Percentiles rank a stretch among this genome's conserved stretches.
These are phyloP conservation scores for Drosophila buzzatii DNA, from an alignment of 2,888 invertebrate genomes.

Conservation along the genomic window DNA sequence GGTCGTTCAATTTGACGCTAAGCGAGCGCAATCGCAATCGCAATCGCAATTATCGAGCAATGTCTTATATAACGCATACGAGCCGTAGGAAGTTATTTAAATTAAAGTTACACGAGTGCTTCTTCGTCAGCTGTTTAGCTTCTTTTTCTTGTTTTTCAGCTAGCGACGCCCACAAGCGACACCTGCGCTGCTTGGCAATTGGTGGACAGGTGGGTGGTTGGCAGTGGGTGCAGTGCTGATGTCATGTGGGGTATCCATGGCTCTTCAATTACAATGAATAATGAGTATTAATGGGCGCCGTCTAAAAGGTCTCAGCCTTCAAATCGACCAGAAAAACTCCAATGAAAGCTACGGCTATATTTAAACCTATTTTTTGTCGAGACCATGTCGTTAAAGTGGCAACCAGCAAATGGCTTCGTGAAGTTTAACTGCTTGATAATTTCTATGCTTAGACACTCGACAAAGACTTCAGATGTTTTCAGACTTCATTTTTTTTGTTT, in stretches of 20 bases:
- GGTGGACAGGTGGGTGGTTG: conserved; percentile 12
- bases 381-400: neutral
- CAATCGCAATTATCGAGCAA: conserved; percentile 38
- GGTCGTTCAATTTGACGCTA: conserved; percentile 52
- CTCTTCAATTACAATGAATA: conserved; percentile 55
- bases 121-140: conserved; percentile 4
- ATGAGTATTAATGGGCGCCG: conserved; percentile 47
- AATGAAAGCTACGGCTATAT: conserved; percentile 26
- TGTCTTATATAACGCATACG: conserved; percentile 62
- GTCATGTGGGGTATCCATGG: conserved; percentile 52
- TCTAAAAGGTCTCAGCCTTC: conserved; percentile 33
- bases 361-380: neutral
- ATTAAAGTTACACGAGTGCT: conserved; percentile 58
- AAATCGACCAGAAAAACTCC: conserved; percentile 1
- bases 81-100: conserved; percentile 68
- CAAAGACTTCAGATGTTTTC: neutral
- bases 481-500: neutral
- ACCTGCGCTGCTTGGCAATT: conserved; percentile 20
- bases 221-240: conserved; percentile 33
- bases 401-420: neutral
- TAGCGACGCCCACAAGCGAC: conserved; percentile 34
- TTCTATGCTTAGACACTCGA: neutral
- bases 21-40: conserved; percentile 55
- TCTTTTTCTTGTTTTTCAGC: conserved; percentile 13
- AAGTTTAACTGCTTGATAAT: neutral